Conservation (phyloP, 1,140 invertebrate genomes). For the Saccostrea glomerata region DNA sequence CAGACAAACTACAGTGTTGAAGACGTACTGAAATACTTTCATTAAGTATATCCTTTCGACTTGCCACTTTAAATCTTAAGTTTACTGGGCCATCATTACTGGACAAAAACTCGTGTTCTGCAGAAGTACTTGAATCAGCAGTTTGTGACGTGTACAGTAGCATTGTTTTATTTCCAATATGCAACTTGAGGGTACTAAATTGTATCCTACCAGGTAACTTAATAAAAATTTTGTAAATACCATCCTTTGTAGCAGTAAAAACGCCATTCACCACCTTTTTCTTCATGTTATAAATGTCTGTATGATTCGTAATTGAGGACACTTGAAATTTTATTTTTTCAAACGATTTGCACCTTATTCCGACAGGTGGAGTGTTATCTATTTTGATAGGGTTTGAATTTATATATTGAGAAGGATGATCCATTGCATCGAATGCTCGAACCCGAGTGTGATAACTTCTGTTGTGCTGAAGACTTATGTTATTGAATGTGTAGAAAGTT, state of each 20-base stretch:
- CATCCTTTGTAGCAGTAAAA: not conserved
- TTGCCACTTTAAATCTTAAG: not conserved
- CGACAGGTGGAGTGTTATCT: constrained; percentile 29
- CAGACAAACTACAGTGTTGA: constrained; percentile 21
- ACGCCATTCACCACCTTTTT: not conserved
- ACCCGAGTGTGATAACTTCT: not conserved
- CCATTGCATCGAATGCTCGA: constrained; percentile 23
- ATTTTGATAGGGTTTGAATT: constrained; percentile 25
- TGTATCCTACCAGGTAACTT: not conserved
- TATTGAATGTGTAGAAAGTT: not conserved
- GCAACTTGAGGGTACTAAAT: not conserved
- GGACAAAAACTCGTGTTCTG: constrained; percentile 16
- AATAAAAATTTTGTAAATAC: not conserved
- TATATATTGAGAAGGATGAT: not conserved
- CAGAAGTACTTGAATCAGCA: not conserved
- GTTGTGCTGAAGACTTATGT: constrained; percentile 19
- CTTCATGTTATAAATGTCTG: too few relatives aligned
- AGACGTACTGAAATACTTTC: not conserved
- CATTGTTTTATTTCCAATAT: not conserved
- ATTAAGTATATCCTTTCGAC: not conserved
- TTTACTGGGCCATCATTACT: not conserved
- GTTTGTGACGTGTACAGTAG: not conserved
- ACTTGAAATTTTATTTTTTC: not conserved
- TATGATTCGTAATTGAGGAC: not conserved
- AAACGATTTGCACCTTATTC: not conserved